phyloP scores from a whole-genome alignment of 2,113 vertebrate species.

The Saccopteryx bilineata region DNA sequence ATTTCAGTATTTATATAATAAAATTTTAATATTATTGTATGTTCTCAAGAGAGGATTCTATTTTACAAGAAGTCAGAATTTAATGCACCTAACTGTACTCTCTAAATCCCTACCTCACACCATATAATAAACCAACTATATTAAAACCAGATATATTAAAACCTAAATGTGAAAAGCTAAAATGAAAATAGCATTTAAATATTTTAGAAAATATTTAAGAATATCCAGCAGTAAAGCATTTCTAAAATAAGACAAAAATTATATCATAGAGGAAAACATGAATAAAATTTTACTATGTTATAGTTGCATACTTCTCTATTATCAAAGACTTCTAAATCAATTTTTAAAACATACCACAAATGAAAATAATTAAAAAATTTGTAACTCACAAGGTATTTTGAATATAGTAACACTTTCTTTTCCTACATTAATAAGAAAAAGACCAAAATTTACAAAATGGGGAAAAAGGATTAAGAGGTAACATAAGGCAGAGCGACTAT shows the following conservation, averaged over 20 bases:
- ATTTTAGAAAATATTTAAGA: neutral
- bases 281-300: neutral
- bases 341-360: conserved; percentile 2
- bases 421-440: neutral
- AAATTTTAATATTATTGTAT: conserved; percentile 51
- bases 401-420: conserved; percentile 1
- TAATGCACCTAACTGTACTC: neutral
- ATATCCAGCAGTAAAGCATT: neutral
- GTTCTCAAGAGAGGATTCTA: conserved; percentile 25
- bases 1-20: neutral
- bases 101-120: conserved; percentile 49
- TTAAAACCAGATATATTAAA: neutral
- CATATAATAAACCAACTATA: neutral
- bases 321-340: neutral
- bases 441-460: neutral
- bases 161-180: conserved; percentile 5
- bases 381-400: neutral
- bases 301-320: neutral
- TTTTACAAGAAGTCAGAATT: neutral
- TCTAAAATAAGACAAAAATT: conserved; percentile 35
- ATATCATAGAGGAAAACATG: neutral
- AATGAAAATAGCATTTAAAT: neutral
- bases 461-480: neutral
- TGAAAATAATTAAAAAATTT: conserved; percentile 12
- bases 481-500: neutral